Evolutionary conservation across 35 echinoderm and acorn worm genomes (phyloP), one percentile per base, ranked within the genome.

Genomic region (Heliocidaris tuberculata): DNA sequence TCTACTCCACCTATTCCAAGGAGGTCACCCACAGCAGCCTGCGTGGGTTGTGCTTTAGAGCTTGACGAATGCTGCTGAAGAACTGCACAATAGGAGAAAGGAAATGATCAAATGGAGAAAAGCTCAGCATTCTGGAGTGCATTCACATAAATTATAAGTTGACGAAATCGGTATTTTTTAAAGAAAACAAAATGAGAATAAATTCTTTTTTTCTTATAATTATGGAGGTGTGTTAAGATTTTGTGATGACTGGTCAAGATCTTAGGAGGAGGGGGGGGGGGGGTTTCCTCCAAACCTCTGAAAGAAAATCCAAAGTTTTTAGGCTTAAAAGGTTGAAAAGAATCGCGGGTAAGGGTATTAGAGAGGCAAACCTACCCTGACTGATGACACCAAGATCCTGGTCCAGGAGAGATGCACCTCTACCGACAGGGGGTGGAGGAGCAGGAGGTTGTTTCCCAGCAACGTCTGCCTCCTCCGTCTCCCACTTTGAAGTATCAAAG

Each of bases 401-500:
- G 13, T 98, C 97, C 87, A 98, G 30, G 32, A 98, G 49, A 50
- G 97, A 98, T 1, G 92, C 85, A 9, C 91, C 30, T 94, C 86
- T 92, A 24, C 29, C 95, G 32, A 89, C 91, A 13, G 47, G 91
- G 56, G 52, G 90, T 13, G 32, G 60, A 15, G 86, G 30, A 32
- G 50, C 54, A 29, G 86, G 94, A 27, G 65, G 19, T 5, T 21
- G 27, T 47, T 90, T 48, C n/a, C 70, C 94, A n/a, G 60, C 31
- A 27, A 93, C 88, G 4, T 95, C 96, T 29, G 95, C 35, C 5
- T 92, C 94, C 19, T 95, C 95, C 27, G 94, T 92, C 19, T 97
- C 97, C 86, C 94, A 95, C 31, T 96, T 92, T 35, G 94, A 94
- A 27, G 94, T 94, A 65, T 96, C 96, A 95, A 98, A 98, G 86